Evolutionary conservation across 1,140 invertebrate genomes (phyloP).

Genomic region (Paracyclopina nana): DNA sequence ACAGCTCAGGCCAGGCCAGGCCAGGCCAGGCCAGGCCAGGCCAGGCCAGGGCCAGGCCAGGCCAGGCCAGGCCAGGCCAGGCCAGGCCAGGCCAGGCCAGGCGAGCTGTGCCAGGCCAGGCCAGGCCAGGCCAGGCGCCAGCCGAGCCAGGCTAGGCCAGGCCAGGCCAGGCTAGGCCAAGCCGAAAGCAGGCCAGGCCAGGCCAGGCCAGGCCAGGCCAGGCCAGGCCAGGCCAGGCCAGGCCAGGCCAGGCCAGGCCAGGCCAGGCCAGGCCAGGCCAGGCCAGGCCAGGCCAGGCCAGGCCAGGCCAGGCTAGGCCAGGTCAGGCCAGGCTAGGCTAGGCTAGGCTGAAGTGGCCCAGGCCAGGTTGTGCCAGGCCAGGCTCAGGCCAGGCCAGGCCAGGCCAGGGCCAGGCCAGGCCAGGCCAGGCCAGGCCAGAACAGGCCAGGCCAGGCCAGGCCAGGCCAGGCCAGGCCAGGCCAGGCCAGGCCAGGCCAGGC

Average conservation of each 20-base stretch:
- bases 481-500: constrained; percentile 14
- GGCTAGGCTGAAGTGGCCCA: constrained; percentile 18
- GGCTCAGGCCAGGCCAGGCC: constrained; percentile 21
- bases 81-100: constrained; percentile 19
- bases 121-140: constrained; percentile 20
- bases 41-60: constrained; percentile 22
- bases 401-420: constrained; percentile 18
- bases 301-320: constrained; percentile 17
- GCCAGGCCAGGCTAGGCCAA: constrained; percentile 19
- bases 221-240: constrained; percentile 19
- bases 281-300: constrained; percentile 16
- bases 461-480: constrained; percentile 21
- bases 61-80: constrained; percentile 20
- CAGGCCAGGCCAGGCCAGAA: constrained; percentile 20
- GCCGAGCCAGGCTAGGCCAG: constrained; percentile 21
- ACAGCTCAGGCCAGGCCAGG: constrained; percentile 22
- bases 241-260: constrained; percentile 17
- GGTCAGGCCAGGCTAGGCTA: constrained; percentile 16
- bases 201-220: constrained; percentile 21
- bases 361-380: constrained; percentile 17
- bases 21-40: constrained; percentile 22
- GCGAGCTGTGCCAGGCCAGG: constrained; percentile 20
- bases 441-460: constrained; percentile 20
- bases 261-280: constrained; percentile 19
- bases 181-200: constrained; percentile 18